phyloP scores from a whole-genome alignment of 2,797 vertebrate genomes.

The Scolopax bukidnonensis region DNA sequence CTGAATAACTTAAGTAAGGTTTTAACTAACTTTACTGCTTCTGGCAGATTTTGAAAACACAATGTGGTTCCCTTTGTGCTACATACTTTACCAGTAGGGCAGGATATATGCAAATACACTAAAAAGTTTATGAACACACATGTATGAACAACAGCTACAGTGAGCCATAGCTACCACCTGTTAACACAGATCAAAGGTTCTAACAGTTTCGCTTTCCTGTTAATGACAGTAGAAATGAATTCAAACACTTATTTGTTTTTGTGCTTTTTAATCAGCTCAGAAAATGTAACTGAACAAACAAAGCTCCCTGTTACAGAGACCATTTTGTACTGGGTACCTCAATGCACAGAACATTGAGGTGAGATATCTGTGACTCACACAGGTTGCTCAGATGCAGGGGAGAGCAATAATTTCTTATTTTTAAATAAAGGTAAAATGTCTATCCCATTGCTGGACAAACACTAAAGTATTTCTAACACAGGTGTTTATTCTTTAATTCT shows the following conservation, averaged over 20 bases:
- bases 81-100: neutral
- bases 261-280: neutral
- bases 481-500: neutral
- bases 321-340: neutral
- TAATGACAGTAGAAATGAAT: neutral
- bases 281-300: neutral
- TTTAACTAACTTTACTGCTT: neutral
- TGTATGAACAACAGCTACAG: neutral
- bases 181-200: neutral
- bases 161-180: neutral
- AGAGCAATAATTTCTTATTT: neutral
- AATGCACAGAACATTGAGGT: neutral
- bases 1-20: neutral
- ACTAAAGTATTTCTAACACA: neutral
- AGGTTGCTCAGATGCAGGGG: neutral
- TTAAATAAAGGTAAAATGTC: neutral
- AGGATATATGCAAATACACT: neutral
- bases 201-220: neutral
- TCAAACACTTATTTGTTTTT: neutral
- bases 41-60: neutral
- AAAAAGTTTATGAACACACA: neutral
- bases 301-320: neutral
- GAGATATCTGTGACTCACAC: neutral
- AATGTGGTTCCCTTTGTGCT: neutral
- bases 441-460: neutral